A percentile compares a stretch with the other conserved stretches of the same genome.
Evolutionary conservation across 2,888 invertebrate species (phyloP).

Genomic region (Cosmia trapezina): DNA sequence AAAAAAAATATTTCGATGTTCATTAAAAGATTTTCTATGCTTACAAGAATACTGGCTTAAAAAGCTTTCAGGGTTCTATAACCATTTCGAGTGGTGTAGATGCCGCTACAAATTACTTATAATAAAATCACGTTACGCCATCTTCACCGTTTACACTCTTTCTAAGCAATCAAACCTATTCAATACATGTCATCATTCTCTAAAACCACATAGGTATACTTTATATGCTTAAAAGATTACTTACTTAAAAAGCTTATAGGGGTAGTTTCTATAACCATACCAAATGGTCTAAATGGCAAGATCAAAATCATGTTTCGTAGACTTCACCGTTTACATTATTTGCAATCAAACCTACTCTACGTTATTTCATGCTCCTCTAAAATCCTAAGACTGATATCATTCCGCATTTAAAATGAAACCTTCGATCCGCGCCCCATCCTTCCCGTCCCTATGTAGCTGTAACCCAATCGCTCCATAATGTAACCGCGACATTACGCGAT

Average conservation of each 20-base stretch:
- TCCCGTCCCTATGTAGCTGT: constrained; percentile 64
- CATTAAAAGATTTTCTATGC: neutral
- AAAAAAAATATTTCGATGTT: neutral
- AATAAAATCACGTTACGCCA: neutral
- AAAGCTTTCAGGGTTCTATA: no score
- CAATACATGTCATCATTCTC: neutral
- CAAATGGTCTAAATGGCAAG: no score
- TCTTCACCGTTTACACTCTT: neutral
- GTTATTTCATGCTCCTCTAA: neutral
- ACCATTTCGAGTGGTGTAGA: neutral
- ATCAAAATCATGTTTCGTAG: neutral
- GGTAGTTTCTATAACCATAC: no score
- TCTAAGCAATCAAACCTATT: neutral
- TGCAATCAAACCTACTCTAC: no score
- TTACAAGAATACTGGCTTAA: neutral
- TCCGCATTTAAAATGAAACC: constrained; percentile 1
- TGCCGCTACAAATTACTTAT: neutral
- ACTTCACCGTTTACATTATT: neutral
- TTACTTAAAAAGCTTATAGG: no score
- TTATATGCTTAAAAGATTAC: no score
- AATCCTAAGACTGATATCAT: neutral
- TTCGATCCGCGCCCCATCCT: constrained; percentile 28
- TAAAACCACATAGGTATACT: neutral
- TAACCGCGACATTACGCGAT: constrained; percentile 74
- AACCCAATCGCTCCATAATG: constrained; percentile 71